A percentile compares a stretch with the other conserved stretches of the same genome.
Evolutionary conservation across 2,797 vertebrate species (phyloP).

Genomic region (Notamacropus eugenii): DNA sequence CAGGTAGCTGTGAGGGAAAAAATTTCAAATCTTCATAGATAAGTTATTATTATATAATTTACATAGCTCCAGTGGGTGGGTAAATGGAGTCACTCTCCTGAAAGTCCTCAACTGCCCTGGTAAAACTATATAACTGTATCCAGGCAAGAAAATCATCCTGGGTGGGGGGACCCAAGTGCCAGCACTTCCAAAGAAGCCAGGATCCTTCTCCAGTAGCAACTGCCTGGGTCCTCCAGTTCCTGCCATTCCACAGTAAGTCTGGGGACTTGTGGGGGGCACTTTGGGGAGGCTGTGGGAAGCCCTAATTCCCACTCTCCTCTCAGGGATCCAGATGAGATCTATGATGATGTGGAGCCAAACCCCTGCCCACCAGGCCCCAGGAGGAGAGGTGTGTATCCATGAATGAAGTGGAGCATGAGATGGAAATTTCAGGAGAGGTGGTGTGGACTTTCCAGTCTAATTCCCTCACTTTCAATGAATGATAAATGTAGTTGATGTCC

Average conservation of each 20-base stretch:
- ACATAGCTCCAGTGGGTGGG: background rate
- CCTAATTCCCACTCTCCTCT: slow-evolving; percentile 9
- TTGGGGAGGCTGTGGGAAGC: background rate
- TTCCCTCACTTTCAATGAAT: background rate
- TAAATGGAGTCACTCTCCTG: background rate
- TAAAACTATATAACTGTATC: background rate
- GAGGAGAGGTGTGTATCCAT: slow-evolving; percentile 63
- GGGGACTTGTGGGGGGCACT: background rate
- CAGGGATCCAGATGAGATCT: slow-evolving; percentile 64
- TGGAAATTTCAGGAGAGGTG: background rate
- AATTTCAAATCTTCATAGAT: background rate
- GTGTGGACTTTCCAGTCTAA: background rate
- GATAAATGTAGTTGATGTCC: background rate
- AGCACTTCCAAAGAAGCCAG: background rate
- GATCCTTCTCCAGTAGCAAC: background rate
- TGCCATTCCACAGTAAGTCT: slow-evolving; percentile 50
- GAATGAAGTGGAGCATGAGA: background rate
- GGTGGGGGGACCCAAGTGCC: background rate
- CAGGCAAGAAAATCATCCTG: background rate
- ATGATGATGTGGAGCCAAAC: slow-evolving; percentile 49
- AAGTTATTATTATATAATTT: background rate
- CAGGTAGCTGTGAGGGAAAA: background rate
- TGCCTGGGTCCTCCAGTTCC: background rate
- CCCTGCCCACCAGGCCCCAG: background rate
- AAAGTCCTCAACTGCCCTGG: background rate